A percentile compares a stretch with the other conserved stretches of the same genome.
Conservation (phyloP, 2,113 vertebrate species). For the Grus americana region DNA sequence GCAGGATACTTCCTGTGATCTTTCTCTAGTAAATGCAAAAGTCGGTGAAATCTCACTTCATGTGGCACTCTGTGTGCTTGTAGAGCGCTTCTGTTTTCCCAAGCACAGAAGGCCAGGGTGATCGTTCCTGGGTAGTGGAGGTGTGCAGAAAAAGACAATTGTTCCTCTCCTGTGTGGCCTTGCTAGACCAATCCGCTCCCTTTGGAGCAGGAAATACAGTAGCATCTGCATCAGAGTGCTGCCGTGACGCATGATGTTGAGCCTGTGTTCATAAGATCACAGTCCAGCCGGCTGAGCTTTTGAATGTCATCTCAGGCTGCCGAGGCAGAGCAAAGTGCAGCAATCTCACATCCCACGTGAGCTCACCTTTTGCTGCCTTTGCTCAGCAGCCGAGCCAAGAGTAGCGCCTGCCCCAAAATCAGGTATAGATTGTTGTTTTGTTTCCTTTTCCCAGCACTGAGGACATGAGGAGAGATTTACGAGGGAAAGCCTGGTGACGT, state of each 20-base stretch:
- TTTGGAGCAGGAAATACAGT: background rate
- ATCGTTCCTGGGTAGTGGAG: background rate
- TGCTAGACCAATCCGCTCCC: background rate
- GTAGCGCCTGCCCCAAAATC: background rate
- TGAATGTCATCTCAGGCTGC: background rate
- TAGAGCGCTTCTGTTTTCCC: background rate
- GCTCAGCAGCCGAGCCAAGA: background rate
- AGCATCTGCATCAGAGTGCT: background rate
- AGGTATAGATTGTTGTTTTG: background rate
- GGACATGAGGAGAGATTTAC: background rate
- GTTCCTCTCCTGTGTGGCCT: background rate
- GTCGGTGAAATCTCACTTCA: too few relatives aligned
- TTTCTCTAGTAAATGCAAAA: background rate
- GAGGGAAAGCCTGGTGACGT: background rate
- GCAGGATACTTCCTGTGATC: background rate
- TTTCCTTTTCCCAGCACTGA: background rate
- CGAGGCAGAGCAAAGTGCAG: background rate
- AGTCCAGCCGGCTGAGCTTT: background rate
- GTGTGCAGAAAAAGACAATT: background rate
- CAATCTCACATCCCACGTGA: fast-evolving
- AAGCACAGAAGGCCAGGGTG: background rate
- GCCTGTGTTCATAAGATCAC: background rate
- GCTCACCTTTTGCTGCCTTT: background rate
- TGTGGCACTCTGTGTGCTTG: background rate
- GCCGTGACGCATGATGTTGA: fast-evolving